phyloP scores from a whole-genome alignment of 1,140 invertebrate genomes.

The Brachionus rubens region DNA sequence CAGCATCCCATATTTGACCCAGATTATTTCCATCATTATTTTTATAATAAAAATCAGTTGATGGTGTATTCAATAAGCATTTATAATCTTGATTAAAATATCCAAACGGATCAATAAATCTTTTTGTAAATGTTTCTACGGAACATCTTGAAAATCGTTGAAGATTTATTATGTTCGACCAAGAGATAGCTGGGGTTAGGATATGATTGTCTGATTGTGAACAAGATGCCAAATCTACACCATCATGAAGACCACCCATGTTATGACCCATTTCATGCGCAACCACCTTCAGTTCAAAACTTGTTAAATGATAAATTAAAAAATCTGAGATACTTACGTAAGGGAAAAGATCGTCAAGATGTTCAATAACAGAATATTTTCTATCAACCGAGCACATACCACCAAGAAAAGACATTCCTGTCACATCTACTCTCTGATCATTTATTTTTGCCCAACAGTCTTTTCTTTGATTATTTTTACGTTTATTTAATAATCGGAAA shows the following conservation, averaged over 20 bases:
- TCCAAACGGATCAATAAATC: background rate
- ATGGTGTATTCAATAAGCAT: background rate
- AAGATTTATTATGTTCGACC: background rate
- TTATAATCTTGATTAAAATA: background rate
- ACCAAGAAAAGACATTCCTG: too few relatives aligned
- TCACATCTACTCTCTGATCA: too few relatives aligned
- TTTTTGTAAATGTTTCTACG: background rate
- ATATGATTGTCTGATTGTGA: background rate
- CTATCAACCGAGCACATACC: too few relatives aligned
- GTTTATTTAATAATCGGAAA: background rate
- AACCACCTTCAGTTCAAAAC: background rate
- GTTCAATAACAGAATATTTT: too few relatives aligned
- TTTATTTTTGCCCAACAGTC: background rate
- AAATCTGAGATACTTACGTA: background rate
- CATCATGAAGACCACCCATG: background rate
- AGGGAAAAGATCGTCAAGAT: background rate
- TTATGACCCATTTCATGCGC: constrained; percentile 28
- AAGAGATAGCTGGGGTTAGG: background rate
- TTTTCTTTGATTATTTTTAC: background rate
- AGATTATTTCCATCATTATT: background rate
- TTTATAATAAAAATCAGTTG: background rate
- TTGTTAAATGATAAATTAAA: too few relatives aligned
- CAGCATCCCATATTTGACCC: constrained; percentile 1
- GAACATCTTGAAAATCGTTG: constrained; percentile 10
- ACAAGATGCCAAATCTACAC: background rate